Percentiles rank a stretch among this genome's conserved stretches.
phyloP scores from a whole-genome alignment of 2,888 invertebrate species.

The Argyresthia albistria region DNA sequence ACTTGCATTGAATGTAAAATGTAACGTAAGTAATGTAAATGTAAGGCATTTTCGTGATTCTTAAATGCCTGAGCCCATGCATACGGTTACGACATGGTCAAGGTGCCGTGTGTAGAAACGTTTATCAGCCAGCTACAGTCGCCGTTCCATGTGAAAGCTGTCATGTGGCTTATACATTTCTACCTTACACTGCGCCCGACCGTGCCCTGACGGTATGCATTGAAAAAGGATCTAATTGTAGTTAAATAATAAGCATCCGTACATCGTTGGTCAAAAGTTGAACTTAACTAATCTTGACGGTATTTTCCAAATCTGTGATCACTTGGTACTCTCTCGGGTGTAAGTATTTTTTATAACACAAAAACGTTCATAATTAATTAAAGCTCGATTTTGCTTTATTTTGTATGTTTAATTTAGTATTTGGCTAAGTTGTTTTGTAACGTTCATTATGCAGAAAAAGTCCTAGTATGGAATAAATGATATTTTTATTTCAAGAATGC shows the following conservation, averaged over 20 bases:
- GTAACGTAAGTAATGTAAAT: neutral
- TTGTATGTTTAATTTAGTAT: constrained; percentile 14
- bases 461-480: neutral
- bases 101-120: no score
- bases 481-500: neutral
- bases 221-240: no score
- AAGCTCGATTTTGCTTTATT: constrained; percentile 37
- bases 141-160: no score
- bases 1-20: neutral
- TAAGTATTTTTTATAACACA: constrained; percentile 60
- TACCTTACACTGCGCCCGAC: no score
- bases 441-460: neutral
- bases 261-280: constrained; percentile 21
- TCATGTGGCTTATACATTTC: no score
- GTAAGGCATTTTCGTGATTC: neutral
- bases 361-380: constrained; percentile 30
- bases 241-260: neutral
- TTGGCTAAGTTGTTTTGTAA: neutral
- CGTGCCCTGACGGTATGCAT: no score
- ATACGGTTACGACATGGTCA: no score
- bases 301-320: constrained; percentile 67
- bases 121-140: no score
- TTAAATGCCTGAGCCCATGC: no score
- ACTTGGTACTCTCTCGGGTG: constrained; percentile 69
- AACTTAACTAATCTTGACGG: constrained; percentile 58